These are phyloP conservation scores for Acronicta leporina DNA, from an alignment of 2,888 invertebrate genomes.

Conservation along the genomic window DNA sequence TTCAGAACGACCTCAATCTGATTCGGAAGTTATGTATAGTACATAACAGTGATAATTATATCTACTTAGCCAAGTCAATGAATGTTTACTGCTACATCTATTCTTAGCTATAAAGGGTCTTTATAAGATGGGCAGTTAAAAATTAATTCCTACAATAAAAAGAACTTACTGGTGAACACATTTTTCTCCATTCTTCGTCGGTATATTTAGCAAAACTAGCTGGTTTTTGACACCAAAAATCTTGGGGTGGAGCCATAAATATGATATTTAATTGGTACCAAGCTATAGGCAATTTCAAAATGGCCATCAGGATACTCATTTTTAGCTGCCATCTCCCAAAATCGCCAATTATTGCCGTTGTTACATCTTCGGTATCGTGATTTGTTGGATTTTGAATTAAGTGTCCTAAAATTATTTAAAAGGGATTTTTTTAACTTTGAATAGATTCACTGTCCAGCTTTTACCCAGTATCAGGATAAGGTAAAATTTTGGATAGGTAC, in stretches of 20 bases:
- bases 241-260: conserved; percentile 89
- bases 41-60: too few species aligned
- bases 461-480: too few species aligned
- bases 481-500: too few species aligned
- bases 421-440: too few species aligned
- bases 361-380: conserved; percentile 62
- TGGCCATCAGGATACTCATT: conserved; percentile 87
- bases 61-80: too few species aligned
- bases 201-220: conserved; percentile 61
- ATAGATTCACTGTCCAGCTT: too few species aligned
- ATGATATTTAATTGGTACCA: conserved; percentile 91
- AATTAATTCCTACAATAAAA: neutral
- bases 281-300: conserved; percentile 89
- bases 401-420: conserved; percentile 17
- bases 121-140: too few species aligned
- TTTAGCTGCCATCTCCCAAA: conserved; percentile 90
- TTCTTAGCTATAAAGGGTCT: too few species aligned
- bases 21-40: too few species aligned
- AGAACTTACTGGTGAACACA: conserved; percentile 75
- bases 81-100: too few species aligned
- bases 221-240: conserved; percentile 89
- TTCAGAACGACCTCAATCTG: too few species aligned
- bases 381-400: too few species aligned
- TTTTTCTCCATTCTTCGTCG: conserved; percentile 81
- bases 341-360: conserved; percentile 83